Base-by-base conservation (phyloP, 2,888 invertebrate genomes). In the Pseudolycoriella hygida region DNA sequence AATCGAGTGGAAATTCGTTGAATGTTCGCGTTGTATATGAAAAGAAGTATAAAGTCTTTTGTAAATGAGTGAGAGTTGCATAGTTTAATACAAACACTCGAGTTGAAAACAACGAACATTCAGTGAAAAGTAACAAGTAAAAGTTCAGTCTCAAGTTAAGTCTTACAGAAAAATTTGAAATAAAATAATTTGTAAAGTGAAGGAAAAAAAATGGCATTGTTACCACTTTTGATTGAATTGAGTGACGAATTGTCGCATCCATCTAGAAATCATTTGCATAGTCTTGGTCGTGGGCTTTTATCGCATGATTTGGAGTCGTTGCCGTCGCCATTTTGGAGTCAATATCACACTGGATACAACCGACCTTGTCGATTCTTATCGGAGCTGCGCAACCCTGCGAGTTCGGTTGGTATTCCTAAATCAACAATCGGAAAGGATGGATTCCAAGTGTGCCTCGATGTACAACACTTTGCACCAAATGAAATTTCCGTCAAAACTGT, bases 401-500 rank as follows among this genome's bases (percentile, higher is more conserved):
- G 18, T 5, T 3, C 32, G 1, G 43, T 20, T 19, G 34, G 34
- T 15, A 8, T 25, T 25, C 25, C 25, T 8, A 32, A 43, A 5
- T 42, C 46, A 2, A 67, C 70, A 48, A 61, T 68, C 31, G 76
- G 76, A 54, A 73, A 75, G n/a, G 74, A 79, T 53, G 77, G 78
- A 49, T 79, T 78, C 51, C 77, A 79, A 61, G 76, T 79, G 2
- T 73, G 73, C 52, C 80, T 55, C 64, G 73, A 40, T 80, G 43
- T 43, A 15, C 37, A 43, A 38, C 43, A 43, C 6, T 43, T 43
- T 18, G 12, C 18, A 20, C 43, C 80, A 0, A 73, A 73, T 34
- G 81, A 82, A 59, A 69, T 82, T 19, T 70, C 74, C 45, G 72
- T 86, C 45, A 85, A 81, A 65, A 71, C 80, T 46, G 67, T 71